These are phyloP conservation scores for Eriocheir sinensis DNA, from an alignment of 1,140 invertebrate genomes.

Conservation along the genomic window DNA sequence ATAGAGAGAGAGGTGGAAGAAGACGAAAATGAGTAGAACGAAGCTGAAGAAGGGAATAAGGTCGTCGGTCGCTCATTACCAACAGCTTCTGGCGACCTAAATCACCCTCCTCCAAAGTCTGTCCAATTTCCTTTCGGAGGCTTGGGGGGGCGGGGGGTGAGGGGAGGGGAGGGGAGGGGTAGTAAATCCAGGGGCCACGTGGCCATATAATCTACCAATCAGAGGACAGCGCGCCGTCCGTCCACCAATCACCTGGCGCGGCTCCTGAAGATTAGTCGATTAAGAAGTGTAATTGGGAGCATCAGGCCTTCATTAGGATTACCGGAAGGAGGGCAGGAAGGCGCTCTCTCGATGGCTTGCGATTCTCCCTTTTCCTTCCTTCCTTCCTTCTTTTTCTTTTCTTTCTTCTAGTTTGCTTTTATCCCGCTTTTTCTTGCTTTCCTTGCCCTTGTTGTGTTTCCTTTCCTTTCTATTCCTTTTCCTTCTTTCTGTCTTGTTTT, in stretches of 20 bases:
- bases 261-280: conserved; percentile 66
- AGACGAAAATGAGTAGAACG: no score
- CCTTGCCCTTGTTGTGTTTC: no score
- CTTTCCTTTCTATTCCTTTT: no score
- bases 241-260: conserved; percentile 58
- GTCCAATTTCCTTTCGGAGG: conserved; percentile 53
- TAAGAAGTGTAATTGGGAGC: conserved; percentile 66
- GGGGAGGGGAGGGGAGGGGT: background rate
- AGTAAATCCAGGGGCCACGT: conserved; percentile 62
- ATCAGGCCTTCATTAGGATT: conserved; percentile 65
- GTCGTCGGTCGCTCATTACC: conserved; percentile 17
- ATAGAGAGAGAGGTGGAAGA: no score
- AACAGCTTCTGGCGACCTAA: background rate
- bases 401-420: background rate
- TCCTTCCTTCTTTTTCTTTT: background rate
- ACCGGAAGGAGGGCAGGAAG: conserved; percentile 28
- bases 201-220: conserved; percentile 67
- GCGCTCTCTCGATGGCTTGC: background rate
- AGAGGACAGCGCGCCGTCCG: conserved; percentile 46
- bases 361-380: background rate
- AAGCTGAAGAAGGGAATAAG: background rate
- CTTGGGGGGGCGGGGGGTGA: background rate
- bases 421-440: no score
- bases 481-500: background rate
- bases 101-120: background rate